Base-by-base conservation (phyloP, 2,113 vertebrate species). In the Myrmecophaga tridactyla region DNA sequence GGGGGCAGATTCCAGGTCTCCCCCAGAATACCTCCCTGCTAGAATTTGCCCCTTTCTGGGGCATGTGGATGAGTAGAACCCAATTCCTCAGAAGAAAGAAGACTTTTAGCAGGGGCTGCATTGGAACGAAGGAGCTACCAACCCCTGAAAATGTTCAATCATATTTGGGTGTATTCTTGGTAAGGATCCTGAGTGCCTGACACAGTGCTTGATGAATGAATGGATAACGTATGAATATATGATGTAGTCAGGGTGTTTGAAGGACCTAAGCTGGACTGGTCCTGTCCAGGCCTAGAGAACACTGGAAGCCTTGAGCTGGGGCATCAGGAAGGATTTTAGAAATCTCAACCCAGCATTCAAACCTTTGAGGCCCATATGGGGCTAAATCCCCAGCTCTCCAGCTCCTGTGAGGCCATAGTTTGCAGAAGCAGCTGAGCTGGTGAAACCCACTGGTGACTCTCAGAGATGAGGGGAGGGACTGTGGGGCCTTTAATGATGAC, bases 401-500 rank as follows among this genome's bases (percentile, higher is more conserved):
- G n/a, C 60, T 83, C 43, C 69, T 34, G 36, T 25, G 48, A 89
- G 86, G 69, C 39, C 3, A 85, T 62, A 29, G 7, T 62, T 65
- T 65, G 27, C 60, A 80, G 92, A 88, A 88, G 60, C 60, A 36
- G 53, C 89, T 67, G 93, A 84, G 78, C 63, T 89, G 85, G 20
- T n/a, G 48, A 94, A 93, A 95, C 95, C 92, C 82, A 90, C 92
- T 25, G 34, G 63, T 81, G 86, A 93, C 81, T 97, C 94, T 94
- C 77, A 67, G 96, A 94, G 95, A 97, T 88, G 78, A 96, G 93
- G 95, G 93, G 87, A 95, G 91, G 92, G 95, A 96, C 92, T 0
- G 36, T 89, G 93, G 93, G 96, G 92, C 94, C 94, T 95, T 95
- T 98, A 98, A 98, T 97, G 98, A 97, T 97, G 97, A 98, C 96